Base-by-base conservation (phyloP, 2,888 invertebrate genomes). In the Mayetiola destructor region DNA sequence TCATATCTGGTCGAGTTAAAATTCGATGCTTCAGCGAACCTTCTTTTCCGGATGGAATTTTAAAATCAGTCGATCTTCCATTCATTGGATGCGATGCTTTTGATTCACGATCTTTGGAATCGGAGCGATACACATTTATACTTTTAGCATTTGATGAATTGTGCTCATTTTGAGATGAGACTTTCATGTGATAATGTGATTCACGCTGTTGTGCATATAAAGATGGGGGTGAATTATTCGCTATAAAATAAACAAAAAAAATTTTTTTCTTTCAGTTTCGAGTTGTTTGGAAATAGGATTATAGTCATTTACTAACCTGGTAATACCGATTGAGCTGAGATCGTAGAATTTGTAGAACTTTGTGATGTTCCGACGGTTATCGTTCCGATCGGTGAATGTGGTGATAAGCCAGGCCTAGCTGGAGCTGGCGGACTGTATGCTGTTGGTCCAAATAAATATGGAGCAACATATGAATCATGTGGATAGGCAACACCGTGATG, bases 11-110 rank as follows among this genome's bases (percentile, higher is more conserved):
- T 57, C 80, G 72, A 18, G 75, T 75, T 60, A 80, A 68, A 61
- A 81, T 76, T 60, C 80, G 71, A 66, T 81, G 80, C 65, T 81
- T 81, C 55, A 80, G 66, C 55, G 80, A 80, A 29, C 80, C 80
- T 66, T 80, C 80, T 62, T 80, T 79, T 35, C 80, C 80, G 16
- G 74, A 74, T 39, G 77, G 77, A 53, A 77, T 74, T 61, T 69
- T 69, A 56, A 69, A 69, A 56, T 66, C 65, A 9, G 63, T 64
- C 30, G 35, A 56, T 37, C 58, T 59, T 14, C 55, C 39, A 12
- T 30, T 27, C 23, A 21, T 52, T 21, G 4, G n/a, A 55, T 55
- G 20, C 14, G 36, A 35, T 21, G 35, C 4, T 21, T n/a, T 20
- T 21, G 54, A 55, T 12, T 55, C 35, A 20, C 36, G 18, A 20